Evolutionary conservation across 1,140 invertebrate species (phyloP), one percentile per base, ranked within the genome.

Genomic region (Meteorus sp.): DNA sequence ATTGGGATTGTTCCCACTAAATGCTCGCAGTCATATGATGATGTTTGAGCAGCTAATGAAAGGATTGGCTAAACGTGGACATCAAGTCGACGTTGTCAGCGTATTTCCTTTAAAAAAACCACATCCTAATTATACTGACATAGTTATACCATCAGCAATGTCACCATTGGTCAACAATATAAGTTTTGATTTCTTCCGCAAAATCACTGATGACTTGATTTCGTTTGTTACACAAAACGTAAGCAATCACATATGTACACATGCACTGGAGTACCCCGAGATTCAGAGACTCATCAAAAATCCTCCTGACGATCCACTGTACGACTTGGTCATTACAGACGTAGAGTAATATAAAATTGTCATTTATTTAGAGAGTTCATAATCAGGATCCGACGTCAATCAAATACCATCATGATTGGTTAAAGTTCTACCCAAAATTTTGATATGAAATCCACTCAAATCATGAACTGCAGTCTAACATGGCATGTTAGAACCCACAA

Each of bases 81-180:
- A 78, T 51, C 59, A 72, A n/a, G 59, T 79, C 6, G 69, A 69
- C 7, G 58, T 76, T 11, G 54, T 77, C 6, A 68, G 62, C 4
- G 41, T 64, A 1, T 72, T 66, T 55, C 67, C 69, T 2, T 60
- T 60, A 11, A 56, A 67, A 41, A 50, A 60, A 50, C 51, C 25
- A 6, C 6, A 52, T 65, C 39, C 59, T 0, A 77, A 77, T 55
- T 71, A 70, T 44, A 66, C 29, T 1, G 67, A 67, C 15, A 63
- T 72, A 2, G 27, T 65, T 1, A 43, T 66, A 2, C 29, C 52
- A 27, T 1, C 17, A 22, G 45, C 0, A 27, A 15, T 2, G 19
- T 31, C 25, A 8, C 7, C 19, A 19, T 2, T 35, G 1, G 31
- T 60, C 20, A 20, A 62, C 13, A 67, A 67, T 23, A 62, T 56